Conservation (phyloP, 1,140 invertebrate species). For the Cyclargus thomasi region DNA sequence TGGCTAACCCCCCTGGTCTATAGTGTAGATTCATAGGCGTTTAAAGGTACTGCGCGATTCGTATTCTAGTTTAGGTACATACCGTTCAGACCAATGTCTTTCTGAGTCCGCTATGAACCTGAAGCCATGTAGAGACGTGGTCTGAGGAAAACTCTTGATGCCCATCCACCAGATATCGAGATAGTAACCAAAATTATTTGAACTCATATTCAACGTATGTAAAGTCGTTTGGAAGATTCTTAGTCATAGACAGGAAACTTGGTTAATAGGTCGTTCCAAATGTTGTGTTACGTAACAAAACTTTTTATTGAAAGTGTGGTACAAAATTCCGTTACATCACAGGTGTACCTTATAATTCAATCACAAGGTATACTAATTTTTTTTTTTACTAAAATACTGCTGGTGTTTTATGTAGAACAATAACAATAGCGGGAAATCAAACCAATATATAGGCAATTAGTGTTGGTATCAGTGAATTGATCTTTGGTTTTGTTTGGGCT, state of each 20-base stretch:
- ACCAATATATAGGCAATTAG: neutral
- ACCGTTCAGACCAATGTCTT: conserved; percentile 74
- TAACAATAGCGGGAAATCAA: neutral
- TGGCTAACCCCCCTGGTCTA: too few relatives aligned
- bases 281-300: too few relatives aligned
- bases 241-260: too few relatives aligned
- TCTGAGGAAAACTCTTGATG: conserved; percentile 59
- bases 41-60: too few relatives aligned
- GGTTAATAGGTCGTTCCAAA: too few relatives aligned
- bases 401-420: neutral
- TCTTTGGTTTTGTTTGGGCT: neutral
- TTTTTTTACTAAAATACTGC: neutral
- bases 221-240: too few relatives aligned
- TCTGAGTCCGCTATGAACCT: conserved; percentile 74
- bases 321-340: too few relatives aligned
- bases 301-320: too few relatives aligned
- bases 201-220: conserved; percentile 16
- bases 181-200: conserved; percentile 29
- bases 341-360: too few relatives aligned
- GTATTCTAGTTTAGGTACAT: neutral
- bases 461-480: neutral
- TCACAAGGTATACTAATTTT: too few relatives aligned
- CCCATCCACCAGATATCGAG: conserved; percentile 63
- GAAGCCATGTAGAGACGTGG: conserved; percentile 76
- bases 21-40: too few relatives aligned